Conservation (phyloP, 1,140 invertebrate species). For the Bombus ignitus region DNA sequence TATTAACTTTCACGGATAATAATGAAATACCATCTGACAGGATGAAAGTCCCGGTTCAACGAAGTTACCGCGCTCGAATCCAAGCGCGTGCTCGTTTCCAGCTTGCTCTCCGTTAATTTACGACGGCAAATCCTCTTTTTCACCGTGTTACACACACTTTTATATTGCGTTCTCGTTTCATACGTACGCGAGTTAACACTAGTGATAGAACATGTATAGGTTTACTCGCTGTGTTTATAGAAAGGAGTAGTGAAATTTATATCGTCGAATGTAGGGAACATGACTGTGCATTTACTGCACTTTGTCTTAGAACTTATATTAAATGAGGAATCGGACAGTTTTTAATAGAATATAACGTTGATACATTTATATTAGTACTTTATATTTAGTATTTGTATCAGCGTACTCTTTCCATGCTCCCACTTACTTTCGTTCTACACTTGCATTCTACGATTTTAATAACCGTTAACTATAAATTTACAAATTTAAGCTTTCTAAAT, state of each 20-base stretch:
- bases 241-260: not conserved
- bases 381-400: too few species aligned
- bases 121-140: constrained; percentile 1
- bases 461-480: too few species aligned
- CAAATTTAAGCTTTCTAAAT: not conserved
- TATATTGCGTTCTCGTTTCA: constrained; percentile 10
- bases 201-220: not conserved
- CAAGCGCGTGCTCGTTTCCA: not conserved
- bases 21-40: constrained; percentile 34
- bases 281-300: not conserved
- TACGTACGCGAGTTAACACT: too few species aligned
- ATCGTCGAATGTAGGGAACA: too few species aligned
- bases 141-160: not conserved
- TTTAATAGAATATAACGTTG: not conserved
- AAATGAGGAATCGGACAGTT: not conserved
- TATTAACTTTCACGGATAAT: constrained; percentile 45
- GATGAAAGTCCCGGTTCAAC: not conserved
- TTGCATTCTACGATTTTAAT: too few species aligned
- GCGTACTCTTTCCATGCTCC: too few species aligned
- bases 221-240: not conserved
- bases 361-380: not conserved
- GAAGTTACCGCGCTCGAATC: constrained; percentile 14
- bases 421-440: too few species aligned
- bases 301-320: not conserved
- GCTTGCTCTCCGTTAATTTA: constrained; percentile 18